phyloP scores from a whole-genome alignment of 92 coral and sea anemone species.

The Epizoanthus rinbou region DNA sequence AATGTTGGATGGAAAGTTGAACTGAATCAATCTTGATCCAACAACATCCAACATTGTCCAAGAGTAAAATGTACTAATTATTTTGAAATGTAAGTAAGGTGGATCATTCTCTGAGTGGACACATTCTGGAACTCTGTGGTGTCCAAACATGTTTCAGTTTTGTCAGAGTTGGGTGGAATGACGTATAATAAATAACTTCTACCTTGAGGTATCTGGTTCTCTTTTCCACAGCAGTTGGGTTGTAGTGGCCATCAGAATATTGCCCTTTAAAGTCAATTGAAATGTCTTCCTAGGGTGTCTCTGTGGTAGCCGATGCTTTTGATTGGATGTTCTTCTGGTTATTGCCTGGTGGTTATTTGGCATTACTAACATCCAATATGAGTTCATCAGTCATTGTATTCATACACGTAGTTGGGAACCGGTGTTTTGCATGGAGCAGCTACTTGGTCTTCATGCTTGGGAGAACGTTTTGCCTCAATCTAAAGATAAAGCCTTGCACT shows the following conservation, averaged over 20 bases:
- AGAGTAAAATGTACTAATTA: too few species aligned
- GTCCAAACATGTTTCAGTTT: too few species aligned
- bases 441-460: conserved; percentile 20
- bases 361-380: conserved; percentile 56
- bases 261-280: conserved; percentile 44
- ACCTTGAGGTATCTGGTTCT: conserved; percentile 38
- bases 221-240: conserved; percentile 39
- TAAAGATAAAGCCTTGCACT: too few species aligned
- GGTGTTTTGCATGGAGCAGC: conserved; percentile 54
- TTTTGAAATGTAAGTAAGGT: too few species aligned
- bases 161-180: conserved; percentile 28
- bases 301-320: conserved; percentile 30
- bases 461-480: conserved; percentile 32
- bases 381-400: conserved; percentile 56
- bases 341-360: conserved; percentile 53
- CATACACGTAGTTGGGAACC: conserved; percentile 71
- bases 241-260: not conserved
- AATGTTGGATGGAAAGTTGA: too few species aligned
- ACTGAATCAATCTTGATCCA: too few species aligned
- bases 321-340: conserved; percentile 38
- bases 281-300: conserved; percentile 48
- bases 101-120: too few species aligned
- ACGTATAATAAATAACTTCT: conserved; percentile 19
- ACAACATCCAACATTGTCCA: too few species aligned
- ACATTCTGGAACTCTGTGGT: too few species aligned